Evolutionary conservation across 2,113 vertebrate species (phyloP).

Genomic region (Oceanodroma tethys): DNA sequence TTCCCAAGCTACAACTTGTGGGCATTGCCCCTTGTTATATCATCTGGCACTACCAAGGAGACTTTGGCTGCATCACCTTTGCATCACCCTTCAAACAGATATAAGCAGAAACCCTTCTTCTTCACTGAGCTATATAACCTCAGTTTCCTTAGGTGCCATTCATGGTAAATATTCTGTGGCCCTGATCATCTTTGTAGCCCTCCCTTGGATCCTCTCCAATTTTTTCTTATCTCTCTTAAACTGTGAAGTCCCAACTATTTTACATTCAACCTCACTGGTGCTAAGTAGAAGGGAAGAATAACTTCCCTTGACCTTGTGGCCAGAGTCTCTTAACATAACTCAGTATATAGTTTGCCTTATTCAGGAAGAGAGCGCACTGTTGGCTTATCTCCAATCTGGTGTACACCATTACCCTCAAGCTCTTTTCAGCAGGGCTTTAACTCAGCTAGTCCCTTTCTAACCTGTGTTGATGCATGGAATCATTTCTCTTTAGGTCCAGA

Average conservation of each 20-base stretch:
- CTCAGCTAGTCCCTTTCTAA: not conserved
- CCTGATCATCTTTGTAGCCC: not conserved
- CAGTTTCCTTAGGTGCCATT: not conserved
- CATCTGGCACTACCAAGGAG: not conserved
- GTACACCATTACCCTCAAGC: not conserved
- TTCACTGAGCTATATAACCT: not conserved
- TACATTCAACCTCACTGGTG: not conserved
- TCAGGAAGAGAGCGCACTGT: not conserved
- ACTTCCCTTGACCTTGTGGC: not conserved
- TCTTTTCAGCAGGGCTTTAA: not conserved
- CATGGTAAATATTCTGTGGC: not conserved
- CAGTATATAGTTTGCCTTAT: not conserved
- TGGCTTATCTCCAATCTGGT: fast-evolving
- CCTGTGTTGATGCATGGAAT: not conserved
- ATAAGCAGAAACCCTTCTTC: not conserved
- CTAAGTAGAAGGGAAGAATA: not conserved
- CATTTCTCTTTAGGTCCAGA: not conserved
- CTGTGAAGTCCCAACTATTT: not conserved
- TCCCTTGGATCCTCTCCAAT: not conserved
- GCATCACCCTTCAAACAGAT: not conserved
- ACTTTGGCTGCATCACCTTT: not conserved
- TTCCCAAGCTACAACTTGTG: not conserved
- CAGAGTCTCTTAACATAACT: not conserved
- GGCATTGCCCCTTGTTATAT: not conserved
- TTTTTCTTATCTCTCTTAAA: not conserved